These are phyloP conservation scores for Siniperca scherzeri DNA, from an alignment of 2,797 vertebrate genomes.

Conservation along the genomic window DNA sequence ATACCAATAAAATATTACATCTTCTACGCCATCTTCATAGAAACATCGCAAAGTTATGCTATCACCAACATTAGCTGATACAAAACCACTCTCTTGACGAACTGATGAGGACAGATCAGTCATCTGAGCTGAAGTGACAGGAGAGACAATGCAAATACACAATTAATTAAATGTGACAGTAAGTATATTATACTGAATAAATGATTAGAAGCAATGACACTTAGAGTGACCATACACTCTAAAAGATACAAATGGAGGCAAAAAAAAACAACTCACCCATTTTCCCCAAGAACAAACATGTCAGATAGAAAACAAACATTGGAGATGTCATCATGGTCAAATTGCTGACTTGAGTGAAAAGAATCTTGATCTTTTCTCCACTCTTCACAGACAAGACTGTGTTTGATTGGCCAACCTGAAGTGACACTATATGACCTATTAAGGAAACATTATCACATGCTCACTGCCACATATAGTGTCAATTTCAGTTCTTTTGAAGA, in stretches of 20 bases:
- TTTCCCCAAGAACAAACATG: conserved; percentile 6
- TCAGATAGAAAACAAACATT: conserved; percentile 35
- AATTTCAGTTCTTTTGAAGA: no score
- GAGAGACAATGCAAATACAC: neutral
- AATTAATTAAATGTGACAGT: no score
- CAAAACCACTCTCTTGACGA: fast-evolving
- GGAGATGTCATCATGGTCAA: neutral
- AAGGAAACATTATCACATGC: conserved; percentile 8
- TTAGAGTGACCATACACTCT: no score
- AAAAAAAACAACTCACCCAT: conserved; percentile 34
- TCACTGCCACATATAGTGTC: neutral
- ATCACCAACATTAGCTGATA: conserved; percentile 27
- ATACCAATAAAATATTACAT: conserved; percentile 41
- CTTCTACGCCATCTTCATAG: neutral
- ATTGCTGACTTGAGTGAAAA: neutral
- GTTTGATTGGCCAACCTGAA: conserved; percentile 15
- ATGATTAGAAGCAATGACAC: neutral
- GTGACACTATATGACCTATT: neutral
- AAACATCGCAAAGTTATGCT: conserved; percentile 39
- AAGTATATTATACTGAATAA: neutral
- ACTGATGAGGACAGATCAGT: neutral
- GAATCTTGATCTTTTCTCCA: neutral
- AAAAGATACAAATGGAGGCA: neutral
- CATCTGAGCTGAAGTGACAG: conserved; percentile 1
- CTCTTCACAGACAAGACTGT: conserved; percentile 6